Conservation (phyloP, 2,888 invertebrate species). For the Callyntrura guangdongensis region DNA sequence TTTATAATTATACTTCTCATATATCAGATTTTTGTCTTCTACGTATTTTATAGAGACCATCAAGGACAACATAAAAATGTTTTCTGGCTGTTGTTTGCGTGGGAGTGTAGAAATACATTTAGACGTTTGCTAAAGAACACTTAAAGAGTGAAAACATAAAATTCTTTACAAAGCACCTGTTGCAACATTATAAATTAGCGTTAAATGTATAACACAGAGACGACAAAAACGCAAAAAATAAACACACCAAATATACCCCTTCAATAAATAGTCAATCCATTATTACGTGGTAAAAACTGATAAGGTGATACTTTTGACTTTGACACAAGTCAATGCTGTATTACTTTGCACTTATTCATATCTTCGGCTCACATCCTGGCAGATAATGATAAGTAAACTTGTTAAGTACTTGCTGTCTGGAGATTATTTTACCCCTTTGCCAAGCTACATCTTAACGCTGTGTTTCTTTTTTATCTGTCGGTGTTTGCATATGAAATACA, state of each 20-base stretch:
- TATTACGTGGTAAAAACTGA: background rate
- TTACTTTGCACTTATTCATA: constrained; percentile 9
- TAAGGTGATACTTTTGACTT: constrained; percentile 8
- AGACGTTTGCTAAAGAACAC: too few species aligned
- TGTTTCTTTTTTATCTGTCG: background rate
- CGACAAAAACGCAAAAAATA: background rate
- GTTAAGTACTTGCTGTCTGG: constrained; percentile 51
- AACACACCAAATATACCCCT: background rate
- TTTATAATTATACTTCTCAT: too few species aligned
- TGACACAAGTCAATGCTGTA: constrained; percentile 42
- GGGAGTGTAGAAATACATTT: too few species aligned
- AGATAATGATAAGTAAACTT: constrained; percentile 52
- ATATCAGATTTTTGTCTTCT: too few species aligned
- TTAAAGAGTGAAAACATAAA: too few species aligned
- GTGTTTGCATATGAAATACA: background rate
- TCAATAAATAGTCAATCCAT: constrained; percentile 18
- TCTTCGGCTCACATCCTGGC: constrained; percentile 19
- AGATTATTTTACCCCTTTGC: constrained; percentile 19
- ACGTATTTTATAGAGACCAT: too few species aligned
- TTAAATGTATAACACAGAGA: too few species aligned
- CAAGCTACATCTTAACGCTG: constrained; percentile 1
- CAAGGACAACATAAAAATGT: too few species aligned
- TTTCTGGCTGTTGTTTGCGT: too few species aligned
- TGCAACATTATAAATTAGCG: too few species aligned
- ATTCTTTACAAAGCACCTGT: too few species aligned